Percentiles rank a stretch among this genome's conserved stretches.
Evolutionary conservation across 1,140 invertebrate genomes (phyloP).

Genomic region (Drosophila guanche): DNA sequence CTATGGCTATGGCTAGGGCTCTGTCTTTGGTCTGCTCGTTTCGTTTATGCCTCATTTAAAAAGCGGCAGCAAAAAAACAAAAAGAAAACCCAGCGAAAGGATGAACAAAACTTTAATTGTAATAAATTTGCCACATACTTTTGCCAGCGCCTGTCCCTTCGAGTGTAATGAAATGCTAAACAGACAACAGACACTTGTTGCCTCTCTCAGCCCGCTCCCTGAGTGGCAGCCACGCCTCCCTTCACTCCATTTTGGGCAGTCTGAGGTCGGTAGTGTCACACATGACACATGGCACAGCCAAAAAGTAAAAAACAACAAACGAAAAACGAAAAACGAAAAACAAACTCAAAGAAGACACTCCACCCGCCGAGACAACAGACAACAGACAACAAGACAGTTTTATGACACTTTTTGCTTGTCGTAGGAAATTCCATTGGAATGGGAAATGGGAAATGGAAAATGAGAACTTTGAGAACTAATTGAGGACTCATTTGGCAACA

Average conservation of each 20-base stretch:
- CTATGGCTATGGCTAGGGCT: no score
- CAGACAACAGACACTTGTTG: constrained; percentile 56
- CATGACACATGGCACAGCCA: constrained; percentile 9
- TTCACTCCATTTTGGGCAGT: no score
- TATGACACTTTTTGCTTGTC: constrained; percentile 55
- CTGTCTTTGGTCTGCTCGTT: constrained; percentile 9
- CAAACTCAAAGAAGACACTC: not conserved
- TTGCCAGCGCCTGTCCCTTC: constrained; percentile 13
- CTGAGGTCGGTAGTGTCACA: not conserved
- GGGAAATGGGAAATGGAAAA: not conserved
- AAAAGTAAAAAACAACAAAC: constrained; percentile 6
- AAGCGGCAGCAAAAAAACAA: constrained; percentile 41
- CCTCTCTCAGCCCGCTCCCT: constrained; percentile 26
- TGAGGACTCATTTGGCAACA: no score
- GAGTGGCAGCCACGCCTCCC: constrained; percentile 15
- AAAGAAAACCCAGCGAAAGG: not conserved
- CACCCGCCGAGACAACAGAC: constrained; percentile 24
- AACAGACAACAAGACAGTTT: constrained; percentile 48
- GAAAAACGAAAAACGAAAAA: constrained; percentile 1
- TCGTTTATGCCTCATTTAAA: constrained; percentile 64
- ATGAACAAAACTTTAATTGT: constrained; percentile 64
- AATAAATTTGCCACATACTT: constrained; percentile 74
- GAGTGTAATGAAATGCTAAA: constrained; percentile 58
- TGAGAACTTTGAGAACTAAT: no score
- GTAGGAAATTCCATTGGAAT: constrained; percentile 25